phyloP scores from a whole-genome alignment of 2,113 vertebrate genomes.

The Turnix velox region DNA sequence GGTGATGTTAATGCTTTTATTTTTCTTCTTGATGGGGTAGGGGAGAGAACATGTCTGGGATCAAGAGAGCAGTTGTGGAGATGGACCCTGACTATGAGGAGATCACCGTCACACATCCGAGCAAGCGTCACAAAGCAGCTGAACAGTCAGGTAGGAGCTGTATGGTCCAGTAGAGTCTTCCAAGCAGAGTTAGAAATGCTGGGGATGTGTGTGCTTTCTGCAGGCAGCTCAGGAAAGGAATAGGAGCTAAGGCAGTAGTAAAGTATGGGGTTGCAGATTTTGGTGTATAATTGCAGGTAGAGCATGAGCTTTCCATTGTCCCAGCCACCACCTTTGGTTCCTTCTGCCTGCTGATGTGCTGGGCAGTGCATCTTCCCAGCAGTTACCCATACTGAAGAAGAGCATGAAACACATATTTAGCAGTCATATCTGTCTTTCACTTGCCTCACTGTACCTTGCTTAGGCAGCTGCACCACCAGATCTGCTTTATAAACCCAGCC shows the following conservation, averaged over 20 bases:
- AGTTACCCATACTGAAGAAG: accelerated
- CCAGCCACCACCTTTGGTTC: accelerated
- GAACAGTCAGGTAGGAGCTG: constrained; percentile 86
- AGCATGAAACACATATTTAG: neutral
- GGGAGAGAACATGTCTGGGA: constrained; percentile 84
- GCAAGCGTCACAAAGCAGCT: constrained; percentile 84
- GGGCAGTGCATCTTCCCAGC: neutral
- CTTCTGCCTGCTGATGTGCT: neutral
- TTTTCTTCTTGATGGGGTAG: neutral
- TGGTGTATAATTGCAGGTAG: neutral
- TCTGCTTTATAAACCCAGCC: neutral
- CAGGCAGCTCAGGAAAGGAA: accelerated
- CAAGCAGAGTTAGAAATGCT: accelerated
- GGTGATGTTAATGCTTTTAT: neutral
- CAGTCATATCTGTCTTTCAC: neutral
- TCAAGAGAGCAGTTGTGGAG: constrained; percentile 90
- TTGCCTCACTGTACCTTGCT: neutral
- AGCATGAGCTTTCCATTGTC: neutral
- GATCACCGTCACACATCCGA: constrained; percentile 81
- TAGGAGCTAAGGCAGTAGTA: neutral
- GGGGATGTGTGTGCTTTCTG: neutral
- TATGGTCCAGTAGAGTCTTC: too few relatives aligned
- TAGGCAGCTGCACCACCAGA: neutral
- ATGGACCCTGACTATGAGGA: constrained; percentile 96
- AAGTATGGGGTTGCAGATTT: accelerated